A percentile compares a stretch with the other conserved stretches of the same genome.
Evolutionary conservation across 1,140 invertebrate genomes (phyloP).

Genomic region (Zaprionus inermis): DNA sequence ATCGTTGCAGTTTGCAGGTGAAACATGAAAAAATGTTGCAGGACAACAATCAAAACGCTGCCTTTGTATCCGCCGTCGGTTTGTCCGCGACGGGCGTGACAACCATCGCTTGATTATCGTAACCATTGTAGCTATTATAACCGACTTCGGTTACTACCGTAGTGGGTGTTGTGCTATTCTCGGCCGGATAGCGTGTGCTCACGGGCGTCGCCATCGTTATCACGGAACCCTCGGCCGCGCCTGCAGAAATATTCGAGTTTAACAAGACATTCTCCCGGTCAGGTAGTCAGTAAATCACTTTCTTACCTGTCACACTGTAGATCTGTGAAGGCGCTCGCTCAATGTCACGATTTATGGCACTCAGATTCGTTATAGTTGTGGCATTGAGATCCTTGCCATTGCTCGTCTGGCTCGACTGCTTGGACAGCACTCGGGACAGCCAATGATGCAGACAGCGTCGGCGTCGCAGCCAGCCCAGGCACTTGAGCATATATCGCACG

Average conservation of each 20-base stretch:
- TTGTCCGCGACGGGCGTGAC: conserved; percentile 78
- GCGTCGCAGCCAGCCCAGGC: conserved; percentile 55
- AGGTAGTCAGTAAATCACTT: not conserved
- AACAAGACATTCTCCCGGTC: conserved; percentile 18
- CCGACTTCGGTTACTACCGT: conserved; percentile 69
- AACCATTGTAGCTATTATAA: conserved; percentile 53
- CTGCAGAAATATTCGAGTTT: conserved; percentile 39
- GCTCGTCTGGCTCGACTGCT: conserved; percentile 41
- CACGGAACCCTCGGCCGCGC: conserved; percentile 74
- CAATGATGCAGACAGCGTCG: conserved; percentile 48
- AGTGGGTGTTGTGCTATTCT: conserved; percentile 78
- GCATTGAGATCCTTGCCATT: conserved; percentile 77
- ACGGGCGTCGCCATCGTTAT: conserved; percentile 77
- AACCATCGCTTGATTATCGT: conserved; percentile 80
- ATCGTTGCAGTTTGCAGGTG: conserved; percentile 26
- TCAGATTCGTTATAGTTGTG: conserved; percentile 77
- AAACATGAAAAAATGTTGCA: not conserved
- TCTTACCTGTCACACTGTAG: conserved; percentile 78
- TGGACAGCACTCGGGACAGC: conserved; percentile 43
- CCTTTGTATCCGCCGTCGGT: conserved; percentile 33
- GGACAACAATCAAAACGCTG: conserved; percentile 48
- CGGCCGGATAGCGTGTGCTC: conserved; percentile 79
- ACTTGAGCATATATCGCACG: conserved; percentile 54
- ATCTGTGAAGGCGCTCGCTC: conserved; percentile 78
- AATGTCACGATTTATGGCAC: conserved; percentile 74